A percentile compares a stretch with the other conserved stretches of the same genome.
Evolutionary conservation across 2,797 vertebrate genomes (phyloP).

Genomic region (Clarias laeviceps): DNA sequence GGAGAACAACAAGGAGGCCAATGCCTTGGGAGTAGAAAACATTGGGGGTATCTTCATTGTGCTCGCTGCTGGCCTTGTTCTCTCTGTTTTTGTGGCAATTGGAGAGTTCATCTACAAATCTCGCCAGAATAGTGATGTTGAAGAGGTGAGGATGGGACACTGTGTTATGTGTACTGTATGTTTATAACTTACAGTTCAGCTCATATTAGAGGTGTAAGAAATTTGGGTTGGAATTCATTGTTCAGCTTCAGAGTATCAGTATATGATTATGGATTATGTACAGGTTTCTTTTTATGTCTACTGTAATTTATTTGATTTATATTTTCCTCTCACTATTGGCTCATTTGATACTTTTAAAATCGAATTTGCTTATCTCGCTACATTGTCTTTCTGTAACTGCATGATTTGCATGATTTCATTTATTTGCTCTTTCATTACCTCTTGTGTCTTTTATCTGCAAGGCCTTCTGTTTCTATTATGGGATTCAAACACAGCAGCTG

Average conservation of each 20-base stretch:
- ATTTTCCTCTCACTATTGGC: background rate
- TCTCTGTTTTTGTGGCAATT: slow-evolving; percentile 95
- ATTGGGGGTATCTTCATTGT: slow-evolving; percentile 98
- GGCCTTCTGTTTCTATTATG: slow-evolving; percentile 98
- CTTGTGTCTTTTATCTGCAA: slow-evolving; percentile 71
- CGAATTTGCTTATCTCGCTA: background rate
- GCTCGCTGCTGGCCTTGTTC: slow-evolving; percentile 91
- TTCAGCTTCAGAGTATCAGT: background rate
- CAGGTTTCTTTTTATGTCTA: background rate
- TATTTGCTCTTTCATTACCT: slow-evolving; percentile 60
- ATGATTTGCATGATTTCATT: slow-evolving; percentile 32
- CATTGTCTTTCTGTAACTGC: background rate
- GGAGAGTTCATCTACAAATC: slow-evolving; percentile 97
- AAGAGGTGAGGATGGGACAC: slow-evolving; percentile 80
- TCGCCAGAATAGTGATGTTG: slow-evolving; percentile 88
- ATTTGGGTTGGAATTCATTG: background rate
- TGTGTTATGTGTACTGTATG: background rate
- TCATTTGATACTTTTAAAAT: background rate
- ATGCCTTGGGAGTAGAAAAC: slow-evolving; percentile 92
- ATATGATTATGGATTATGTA: background rate
- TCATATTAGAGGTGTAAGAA: too few relatives aligned
- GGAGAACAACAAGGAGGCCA: slow-evolving; percentile 96
- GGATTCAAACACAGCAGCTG: slow-evolving; percentile 85
- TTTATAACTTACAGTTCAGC: background rate
- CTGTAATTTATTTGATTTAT: background rate